Conservation (phyloP, 2,888 invertebrate species). For the Eupithecia dodoneata region DNA sequence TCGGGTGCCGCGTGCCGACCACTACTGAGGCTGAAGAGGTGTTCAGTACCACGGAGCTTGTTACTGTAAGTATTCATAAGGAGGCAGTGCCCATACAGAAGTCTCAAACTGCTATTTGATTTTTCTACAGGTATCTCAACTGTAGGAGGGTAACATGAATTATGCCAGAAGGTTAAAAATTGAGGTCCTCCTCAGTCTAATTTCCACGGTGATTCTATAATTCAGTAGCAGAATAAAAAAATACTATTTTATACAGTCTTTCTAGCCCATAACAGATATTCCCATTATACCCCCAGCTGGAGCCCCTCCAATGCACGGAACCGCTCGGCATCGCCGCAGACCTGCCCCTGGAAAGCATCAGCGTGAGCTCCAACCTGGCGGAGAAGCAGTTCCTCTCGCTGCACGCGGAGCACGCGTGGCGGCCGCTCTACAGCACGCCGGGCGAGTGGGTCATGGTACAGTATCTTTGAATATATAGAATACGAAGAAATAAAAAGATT, state of each 20-base stretch:
- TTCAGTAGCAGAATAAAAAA: too few relatives aligned
- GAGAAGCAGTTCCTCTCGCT: constrained; percentile 75
- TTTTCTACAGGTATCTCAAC: too few relatives aligned
- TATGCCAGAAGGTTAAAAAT: too few relatives aligned
- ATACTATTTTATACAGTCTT: too few relatives aligned
- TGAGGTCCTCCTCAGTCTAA: too few relatives aligned
- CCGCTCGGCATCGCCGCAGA: constrained; percentile 89
- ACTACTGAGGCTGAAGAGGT: constrained; percentile 35
- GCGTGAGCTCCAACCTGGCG: constrained; percentile 85
- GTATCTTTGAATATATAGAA: neutral
- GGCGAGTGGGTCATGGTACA: constrained; percentile 88
- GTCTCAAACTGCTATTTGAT: neutral
- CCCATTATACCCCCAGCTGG: constrained; percentile 45
- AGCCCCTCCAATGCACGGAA: constrained; percentile 85
- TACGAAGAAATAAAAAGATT: neutral
- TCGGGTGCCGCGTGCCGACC: constrained; percentile 85
- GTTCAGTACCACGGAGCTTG: constrained; percentile 41
- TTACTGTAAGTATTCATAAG: constrained; percentile 20
- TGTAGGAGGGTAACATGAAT: too few relatives aligned
- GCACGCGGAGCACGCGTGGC: constrained; percentile 84
- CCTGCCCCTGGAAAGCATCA: constrained; percentile 86
- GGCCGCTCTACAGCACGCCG: constrained; percentile 86
- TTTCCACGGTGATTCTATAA: too few relatives aligned
- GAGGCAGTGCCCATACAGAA: neutral
- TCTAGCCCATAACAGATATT: neutral